Evolutionary conservation across 2,113 vertebrate genomes (phyloP).

Genomic region (Lamprotornis superbus): DNA sequence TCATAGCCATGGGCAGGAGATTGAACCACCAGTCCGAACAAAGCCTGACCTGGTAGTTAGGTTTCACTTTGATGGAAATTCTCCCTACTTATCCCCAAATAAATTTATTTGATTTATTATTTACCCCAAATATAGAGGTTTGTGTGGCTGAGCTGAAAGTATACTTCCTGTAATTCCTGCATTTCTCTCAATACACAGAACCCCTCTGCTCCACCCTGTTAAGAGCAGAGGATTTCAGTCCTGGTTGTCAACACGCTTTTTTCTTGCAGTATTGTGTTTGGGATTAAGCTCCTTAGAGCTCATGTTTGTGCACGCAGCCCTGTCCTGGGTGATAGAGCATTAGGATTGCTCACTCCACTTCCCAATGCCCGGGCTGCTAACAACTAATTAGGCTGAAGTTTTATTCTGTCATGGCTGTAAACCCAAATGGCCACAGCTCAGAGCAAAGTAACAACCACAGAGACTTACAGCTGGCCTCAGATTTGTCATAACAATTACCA

Average conservation of each 20-base stretch:
- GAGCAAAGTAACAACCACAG: background rate
- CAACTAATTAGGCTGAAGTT: background rate
- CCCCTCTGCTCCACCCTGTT: background rate
- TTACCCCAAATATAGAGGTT: background rate
- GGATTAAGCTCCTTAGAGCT: background rate
- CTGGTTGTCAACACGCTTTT: background rate
- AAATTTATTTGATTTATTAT: background rate
- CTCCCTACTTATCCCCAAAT: background rate
- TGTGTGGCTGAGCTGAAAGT: background rate
- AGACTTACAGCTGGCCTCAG: background rate
- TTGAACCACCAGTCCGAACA: background rate
- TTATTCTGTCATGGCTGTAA: background rate
- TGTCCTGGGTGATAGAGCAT: fast-evolving
- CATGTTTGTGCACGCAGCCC: background rate
- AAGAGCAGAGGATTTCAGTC: background rate
- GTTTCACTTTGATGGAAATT: background rate
- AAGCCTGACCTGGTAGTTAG: background rate
- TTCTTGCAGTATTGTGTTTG: background rate
- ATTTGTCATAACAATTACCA: background rate
- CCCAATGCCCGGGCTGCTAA: background rate
- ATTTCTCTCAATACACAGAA: background rate
- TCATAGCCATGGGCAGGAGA: background rate
- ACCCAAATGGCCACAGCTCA: background rate
- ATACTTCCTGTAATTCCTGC: background rate
- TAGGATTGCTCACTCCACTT: background rate